Evolutionary conservation across 2,797 vertebrate species (phyloP).

Genomic region (Myotis planiceps): DNA sequence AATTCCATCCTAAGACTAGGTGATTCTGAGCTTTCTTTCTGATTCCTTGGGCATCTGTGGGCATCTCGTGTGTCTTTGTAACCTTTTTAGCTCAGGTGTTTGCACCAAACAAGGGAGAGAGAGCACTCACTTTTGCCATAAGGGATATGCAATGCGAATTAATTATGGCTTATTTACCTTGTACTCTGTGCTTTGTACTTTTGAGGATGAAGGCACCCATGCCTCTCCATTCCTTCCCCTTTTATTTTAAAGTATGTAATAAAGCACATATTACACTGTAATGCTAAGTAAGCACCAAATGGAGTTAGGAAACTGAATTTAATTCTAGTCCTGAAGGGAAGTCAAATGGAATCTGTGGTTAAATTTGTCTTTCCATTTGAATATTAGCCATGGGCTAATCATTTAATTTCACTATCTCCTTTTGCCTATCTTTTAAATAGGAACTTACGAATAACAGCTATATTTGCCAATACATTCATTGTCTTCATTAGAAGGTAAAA

Average conservation of each 20-base stretch:
- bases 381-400: conserved; percentile 67
- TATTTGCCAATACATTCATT: conserved; percentile 10
- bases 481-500: conserved; percentile 28
- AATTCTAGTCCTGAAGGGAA: conserved; percentile 71
- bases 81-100: neutral
- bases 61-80: neutral
- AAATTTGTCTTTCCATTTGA: conserved; percentile 70
- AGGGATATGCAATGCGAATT: neutral
- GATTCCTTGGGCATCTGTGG: neutral
- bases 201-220: neutral
- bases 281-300: neutral
- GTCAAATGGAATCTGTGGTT: conserved; percentile 67
- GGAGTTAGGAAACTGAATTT: conserved; percentile 50
- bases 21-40: neutral
- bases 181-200: neutral
- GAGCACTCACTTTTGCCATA: neutral
- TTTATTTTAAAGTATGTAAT: conserved; percentile 6
- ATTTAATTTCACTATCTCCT: conserved; percentile 68
- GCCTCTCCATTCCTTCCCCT: neutral
- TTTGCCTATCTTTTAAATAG: conserved; percentile 78
- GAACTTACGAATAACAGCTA: conserved; percentile 55
- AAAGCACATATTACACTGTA: neutral
- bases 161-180: neutral
- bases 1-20: neutral
- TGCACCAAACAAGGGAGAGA: neutral